phyloP scores from a whole-genome alignment of 2,113 vertebrate genomes.

The Mesocricetus auratus region DNA sequence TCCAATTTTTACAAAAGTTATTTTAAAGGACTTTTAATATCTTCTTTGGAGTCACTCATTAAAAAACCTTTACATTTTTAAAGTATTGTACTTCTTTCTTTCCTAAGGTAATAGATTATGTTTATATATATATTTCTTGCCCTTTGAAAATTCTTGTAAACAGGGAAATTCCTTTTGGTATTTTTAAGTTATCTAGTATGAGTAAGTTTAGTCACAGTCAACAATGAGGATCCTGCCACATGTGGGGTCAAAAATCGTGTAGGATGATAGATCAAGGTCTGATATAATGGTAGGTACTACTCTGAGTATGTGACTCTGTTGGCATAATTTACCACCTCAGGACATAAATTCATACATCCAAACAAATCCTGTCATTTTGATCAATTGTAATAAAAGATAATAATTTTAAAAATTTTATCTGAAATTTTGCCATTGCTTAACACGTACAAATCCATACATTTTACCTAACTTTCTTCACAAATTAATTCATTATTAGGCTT shows the following conservation, averaged over 20 bases:
- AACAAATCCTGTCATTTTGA: neutral
- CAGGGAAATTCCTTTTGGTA: neutral
- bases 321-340: neutral
- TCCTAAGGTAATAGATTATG: neutral
- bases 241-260: neutral
- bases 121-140: neutral
- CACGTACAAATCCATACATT: neutral
- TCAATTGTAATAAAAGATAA: neutral
- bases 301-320: accelerated
- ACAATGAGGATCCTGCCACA: accelerated
- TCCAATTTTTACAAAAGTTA: neutral
- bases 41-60: neutral
- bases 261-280: accelerated
- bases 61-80: neutral
- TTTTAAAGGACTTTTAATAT: neutral
- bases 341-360: neutral
- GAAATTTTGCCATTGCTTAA: neutral
- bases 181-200: neutral
- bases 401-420: neutral
- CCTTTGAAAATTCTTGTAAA: neutral
- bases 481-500: neutral
- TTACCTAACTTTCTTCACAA: neutral
- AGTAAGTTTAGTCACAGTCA: neutral
- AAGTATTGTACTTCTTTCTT: neutral
- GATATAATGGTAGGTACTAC: neutral